Evolutionary conservation across 2,888 invertebrate species (phyloP), one percentile per base, ranked within the genome.

Genomic region (Seira musarum): DNA sequence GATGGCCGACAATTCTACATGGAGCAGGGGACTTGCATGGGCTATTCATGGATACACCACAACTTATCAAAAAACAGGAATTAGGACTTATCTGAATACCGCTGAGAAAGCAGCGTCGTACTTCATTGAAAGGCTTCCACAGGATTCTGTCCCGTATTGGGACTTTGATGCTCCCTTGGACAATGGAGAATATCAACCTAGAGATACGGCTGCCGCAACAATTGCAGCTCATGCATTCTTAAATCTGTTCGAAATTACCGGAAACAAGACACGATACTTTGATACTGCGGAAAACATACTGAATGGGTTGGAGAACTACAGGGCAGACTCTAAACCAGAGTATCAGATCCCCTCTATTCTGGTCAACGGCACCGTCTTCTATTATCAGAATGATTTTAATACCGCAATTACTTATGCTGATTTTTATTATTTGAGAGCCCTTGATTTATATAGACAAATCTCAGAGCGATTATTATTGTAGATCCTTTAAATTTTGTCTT

Each of bases 11-110:
- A 40, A 76, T 25, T 85, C 85, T 0, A 83, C 84, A 3, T 86
- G 86, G 86, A 70, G 82, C 10, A 64, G 86, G 46, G 86, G 86
- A 15, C 79, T 83, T 0, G 84, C 85, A 1, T 86, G 86, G 86
- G 82, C 73, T 0, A 84, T 84, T 21, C 78, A 81, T 40, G 86
- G 86, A 3, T 85, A 76, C 60, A 74, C 79, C 0, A 82, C 81
- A n/a, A 75, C 76, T 1, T 84, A 77, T 66, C 25, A 83, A 40
- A 80, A 73, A 30, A 82, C 83, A 0, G 57, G 73, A 21, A 68
- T 78, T 13, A 0, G 24, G 1, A 13, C 17, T 6, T 86, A 81
- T 24, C 46, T 84, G 2, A 19, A 70, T 21, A 49, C 46, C 10
- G 86, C 84, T 0, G 79, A 80, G 49, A 80, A 77, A n/a, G 80